These are phyloP conservation scores for Haliclona indistincta DNA, from an alignment of 37 sponge, comb jelly and placozoan species.

Conservation along the genomic window DNA sequence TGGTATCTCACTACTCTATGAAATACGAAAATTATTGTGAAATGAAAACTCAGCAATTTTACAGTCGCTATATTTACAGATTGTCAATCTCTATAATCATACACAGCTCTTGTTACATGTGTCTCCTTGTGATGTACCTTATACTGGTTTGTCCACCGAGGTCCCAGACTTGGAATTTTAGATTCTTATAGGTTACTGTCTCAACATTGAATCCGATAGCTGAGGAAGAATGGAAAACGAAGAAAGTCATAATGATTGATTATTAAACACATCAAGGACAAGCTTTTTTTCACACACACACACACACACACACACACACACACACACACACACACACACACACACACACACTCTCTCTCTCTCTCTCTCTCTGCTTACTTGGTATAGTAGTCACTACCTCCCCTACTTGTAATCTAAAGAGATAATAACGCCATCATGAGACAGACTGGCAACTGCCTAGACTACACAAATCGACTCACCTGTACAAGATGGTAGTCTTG, in stretches of 20 bases:
- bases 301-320: too few species aligned
- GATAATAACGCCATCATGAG: background rate
- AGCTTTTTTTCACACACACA: too few species aligned
- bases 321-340: too few species aligned
- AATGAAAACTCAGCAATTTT: too few species aligned
- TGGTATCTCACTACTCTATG: too few species aligned
- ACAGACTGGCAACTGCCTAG: background rate
- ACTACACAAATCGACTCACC: slow-evolving; percentile 27
- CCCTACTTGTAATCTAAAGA: slow-evolving; percentile 93
- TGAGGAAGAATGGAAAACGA: slow-evolving; percentile 23
- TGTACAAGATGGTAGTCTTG: slow-evolving; percentile 97
- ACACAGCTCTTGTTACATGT: background rate
- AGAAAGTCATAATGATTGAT: background rate
- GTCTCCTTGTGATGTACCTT: slow-evolving; percentile 44
- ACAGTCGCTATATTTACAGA: too few species aligned
- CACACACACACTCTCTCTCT: too few species aligned
- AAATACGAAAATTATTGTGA: too few species aligned
- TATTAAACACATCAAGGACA: too few species aligned
- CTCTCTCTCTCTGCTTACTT: slow-evolving; percentile 64
- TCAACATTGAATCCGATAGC: slow-evolving; percentile 99
- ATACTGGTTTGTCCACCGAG: slow-evolving; percentile 98
- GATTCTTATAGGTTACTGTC: slow-evolving; percentile 96
- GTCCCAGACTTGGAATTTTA: slow-evolving; percentile 99
- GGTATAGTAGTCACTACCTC: slow-evolving; percentile 99
- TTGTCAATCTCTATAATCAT: background rate